Evolutionary conservation across 2,797 vertebrate genomes (phyloP).

Genomic region (Eulemur mongoz): DNA sequence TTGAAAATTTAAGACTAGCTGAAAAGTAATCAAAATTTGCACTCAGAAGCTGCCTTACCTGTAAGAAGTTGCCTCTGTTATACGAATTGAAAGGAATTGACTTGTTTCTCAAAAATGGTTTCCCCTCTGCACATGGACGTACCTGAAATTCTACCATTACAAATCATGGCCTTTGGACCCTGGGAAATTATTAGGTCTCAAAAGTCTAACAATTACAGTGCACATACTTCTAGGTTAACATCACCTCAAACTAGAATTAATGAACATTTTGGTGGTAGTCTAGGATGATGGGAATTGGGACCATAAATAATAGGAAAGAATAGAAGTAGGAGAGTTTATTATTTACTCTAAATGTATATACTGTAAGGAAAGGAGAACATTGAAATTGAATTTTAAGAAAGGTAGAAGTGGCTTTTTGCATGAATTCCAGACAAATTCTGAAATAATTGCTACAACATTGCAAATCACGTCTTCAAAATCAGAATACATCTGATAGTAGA

Average conservation of each 20-base stretch:
- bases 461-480: not conserved
- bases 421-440: slow-evolving; percentile 21
- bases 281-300: not conserved
- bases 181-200: not conserved
- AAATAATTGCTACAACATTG: not conserved
- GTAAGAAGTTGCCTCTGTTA: slow-evolving; percentile 1
- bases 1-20: slow-evolving; percentile 22
- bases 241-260: not conserved
- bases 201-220: not conserved
- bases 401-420: not conserved
- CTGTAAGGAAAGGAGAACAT: not conserved
- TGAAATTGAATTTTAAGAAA: not conserved
- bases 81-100: not conserved
- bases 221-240: not conserved
- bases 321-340: not conserved
- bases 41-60: not conserved
- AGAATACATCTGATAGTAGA: not conserved
- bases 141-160: not conserved
- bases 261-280: not conserved
- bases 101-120: not conserved
- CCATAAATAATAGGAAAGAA: not conserved
- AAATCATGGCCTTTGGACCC: not conserved
- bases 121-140: not conserved
- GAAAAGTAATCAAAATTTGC: slow-evolving; percentile 31
- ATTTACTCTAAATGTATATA: not conserved